Percentiles rank a stretch among this genome's conserved stretches.
These are phyloP conservation scores for Drosophila kohkoa DNA, from an alignment of 1,140 invertebrate species.

Conservation along the genomic window DNA sequence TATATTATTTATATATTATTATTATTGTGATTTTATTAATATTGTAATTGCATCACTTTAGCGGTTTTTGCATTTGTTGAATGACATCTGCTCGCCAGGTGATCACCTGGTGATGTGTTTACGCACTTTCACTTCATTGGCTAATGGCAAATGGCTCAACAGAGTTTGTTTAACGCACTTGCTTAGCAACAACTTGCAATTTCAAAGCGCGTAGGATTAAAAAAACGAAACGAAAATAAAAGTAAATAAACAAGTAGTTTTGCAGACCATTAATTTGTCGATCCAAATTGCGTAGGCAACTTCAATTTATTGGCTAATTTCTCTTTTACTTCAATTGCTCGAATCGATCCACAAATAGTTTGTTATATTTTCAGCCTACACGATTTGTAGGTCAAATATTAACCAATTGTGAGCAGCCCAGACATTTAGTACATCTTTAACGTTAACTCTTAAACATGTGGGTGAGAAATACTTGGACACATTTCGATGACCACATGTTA, in stretches of 20 bases:
- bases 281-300: slow-evolving; percentile 14
- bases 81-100: slow-evolving; percentile 11
- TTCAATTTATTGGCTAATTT: slow-evolving; percentile 32
- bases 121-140: slow-evolving; percentile 25
- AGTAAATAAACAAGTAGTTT: slow-evolving; percentile 4
- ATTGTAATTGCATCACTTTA: too few relatives aligned
- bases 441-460: background rate
- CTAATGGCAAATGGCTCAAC: slow-evolving; percentile 2
- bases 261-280: slow-evolving; percentile 1
- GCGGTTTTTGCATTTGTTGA: too few relatives aligned
- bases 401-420: slow-evolving; percentile 20
- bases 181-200: background rate
- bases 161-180: background rate
- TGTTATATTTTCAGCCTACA: slow-evolving; percentile 18
- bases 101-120: slow-evolving; percentile 12
- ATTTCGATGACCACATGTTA: background rate
- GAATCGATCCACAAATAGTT: slow-evolving; percentile 14
- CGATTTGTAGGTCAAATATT: slow-evolving; percentile 4
- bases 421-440: slow-evolving; percentile 1
- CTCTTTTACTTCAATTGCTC: slow-evolving; percentile 8
- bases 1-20: too few relatives aligned
- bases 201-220: background rate
- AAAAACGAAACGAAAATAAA: background rate
- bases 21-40: too few relatives aligned
- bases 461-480: background rate